Evolutionary conservation across 2,797 vertebrate species (phyloP).

Genomic region (Smutsia gigantea): DNA sequence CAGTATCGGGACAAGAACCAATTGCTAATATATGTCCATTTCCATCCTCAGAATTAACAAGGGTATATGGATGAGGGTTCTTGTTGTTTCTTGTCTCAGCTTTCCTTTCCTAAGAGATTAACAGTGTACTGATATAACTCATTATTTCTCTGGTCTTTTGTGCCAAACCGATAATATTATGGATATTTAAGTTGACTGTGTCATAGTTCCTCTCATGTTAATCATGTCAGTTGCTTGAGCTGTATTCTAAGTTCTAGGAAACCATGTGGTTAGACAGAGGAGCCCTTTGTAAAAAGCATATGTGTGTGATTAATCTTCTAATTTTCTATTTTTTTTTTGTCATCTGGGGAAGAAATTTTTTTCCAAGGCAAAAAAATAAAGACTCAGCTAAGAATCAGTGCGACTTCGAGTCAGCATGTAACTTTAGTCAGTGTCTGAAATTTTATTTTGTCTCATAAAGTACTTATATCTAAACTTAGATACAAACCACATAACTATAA

Average conservation of each 20-base stretch:
- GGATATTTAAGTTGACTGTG: background rate
- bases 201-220: background rate
- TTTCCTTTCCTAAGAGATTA: background rate
- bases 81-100: background rate
- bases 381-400: background rate
- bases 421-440: background rate
- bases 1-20: slow-evolving; percentile 41
- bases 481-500: background rate
- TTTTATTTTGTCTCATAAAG: background rate
- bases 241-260: background rate
- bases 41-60: background rate
- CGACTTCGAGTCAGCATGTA: background rate
- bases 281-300: background rate
- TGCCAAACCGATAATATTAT: background rate
- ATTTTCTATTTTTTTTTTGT: background rate
- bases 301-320: background rate
- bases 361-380: background rate
- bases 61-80: background rate
- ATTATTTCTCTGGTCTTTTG: background rate
- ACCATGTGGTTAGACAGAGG: background rate
- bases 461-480: background rate
- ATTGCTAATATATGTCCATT: slow-evolving; percentile 17
- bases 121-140: background rate
- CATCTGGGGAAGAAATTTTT: background rate
- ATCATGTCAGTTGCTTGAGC: background rate